A percentile compares a stretch with the other conserved stretches of the same genome.
phyloP scores from a whole-genome alignment of 1,140 invertebrate genomes.

The Stegodyphus mimosarum region DNA sequence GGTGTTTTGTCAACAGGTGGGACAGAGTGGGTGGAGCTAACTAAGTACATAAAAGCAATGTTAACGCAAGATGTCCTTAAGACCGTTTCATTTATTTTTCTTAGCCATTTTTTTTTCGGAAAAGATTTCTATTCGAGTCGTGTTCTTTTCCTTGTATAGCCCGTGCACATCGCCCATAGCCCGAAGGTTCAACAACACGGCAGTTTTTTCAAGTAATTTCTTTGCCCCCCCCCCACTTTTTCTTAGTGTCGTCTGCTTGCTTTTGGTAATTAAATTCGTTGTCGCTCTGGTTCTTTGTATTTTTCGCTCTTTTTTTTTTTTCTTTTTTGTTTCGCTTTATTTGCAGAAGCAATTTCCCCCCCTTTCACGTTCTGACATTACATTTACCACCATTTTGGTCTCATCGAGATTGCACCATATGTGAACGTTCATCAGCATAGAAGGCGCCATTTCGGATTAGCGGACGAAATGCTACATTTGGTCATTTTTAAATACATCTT shows the following conservation, averaged over 20 bases:
- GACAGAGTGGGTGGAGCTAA: slow-evolving; percentile 35
- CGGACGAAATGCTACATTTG: not conserved
- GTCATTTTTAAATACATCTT: too few species aligned
- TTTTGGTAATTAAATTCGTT: slow-evolving; percentile 20
- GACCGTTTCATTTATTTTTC: slow-evolving; percentile 3
- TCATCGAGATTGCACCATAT: not conserved
- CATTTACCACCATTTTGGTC: too few species aligned
- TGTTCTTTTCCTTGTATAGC: not conserved
- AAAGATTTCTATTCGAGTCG: too few species aligned
- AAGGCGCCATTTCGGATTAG: slow-evolving; percentile 28
- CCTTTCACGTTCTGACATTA: too few species aligned
- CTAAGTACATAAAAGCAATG: slow-evolving; percentile 38
- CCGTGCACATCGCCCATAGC: not conserved
- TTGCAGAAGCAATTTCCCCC: too few species aligned
- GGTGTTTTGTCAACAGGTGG: slow-evolving; percentile 50
- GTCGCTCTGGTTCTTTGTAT: not conserved
- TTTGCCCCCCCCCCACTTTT: not conserved
- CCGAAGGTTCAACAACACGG: not conserved
- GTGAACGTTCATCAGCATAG: not conserved
- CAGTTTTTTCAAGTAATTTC: slow-evolving; percentile 7
- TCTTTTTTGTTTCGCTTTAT: too few species aligned
- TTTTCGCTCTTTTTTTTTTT: too few species aligned
- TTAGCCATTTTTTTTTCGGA: not conserved
- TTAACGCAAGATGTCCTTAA: slow-evolving; percentile 38
- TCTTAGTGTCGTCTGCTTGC: too few species aligned